These are phyloP conservation scores for Catostomus latipinnis DNA, from an alignment of 2,797 vertebrate species.

Conservation along the genomic window DNA sequence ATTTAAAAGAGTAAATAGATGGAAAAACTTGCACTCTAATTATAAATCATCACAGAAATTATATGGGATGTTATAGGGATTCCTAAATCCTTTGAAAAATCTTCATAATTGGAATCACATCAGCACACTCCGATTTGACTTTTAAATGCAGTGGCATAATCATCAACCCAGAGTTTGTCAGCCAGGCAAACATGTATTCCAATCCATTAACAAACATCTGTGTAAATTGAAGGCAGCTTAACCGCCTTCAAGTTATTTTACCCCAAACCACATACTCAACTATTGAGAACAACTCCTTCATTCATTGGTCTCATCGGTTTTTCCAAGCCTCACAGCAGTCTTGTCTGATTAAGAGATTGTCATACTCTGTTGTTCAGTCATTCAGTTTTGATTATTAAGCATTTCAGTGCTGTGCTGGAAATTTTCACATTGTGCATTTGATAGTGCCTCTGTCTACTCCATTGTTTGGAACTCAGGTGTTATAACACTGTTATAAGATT, in stretches of 20 bases:
- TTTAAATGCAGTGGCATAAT: neutral
- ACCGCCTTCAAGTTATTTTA: no score
- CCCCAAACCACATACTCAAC: neutral
- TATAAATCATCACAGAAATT: neutral
- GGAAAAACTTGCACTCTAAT: neutral
- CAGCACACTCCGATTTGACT: neutral
- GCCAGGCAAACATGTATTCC: neutral
- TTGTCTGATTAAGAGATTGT: constrained; percentile 8
- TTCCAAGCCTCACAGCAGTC: neutral
- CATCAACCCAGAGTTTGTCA: neutral
- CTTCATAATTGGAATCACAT: neutral
- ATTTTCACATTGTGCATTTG: neutral
- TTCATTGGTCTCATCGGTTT: neutral
- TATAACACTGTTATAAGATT: neutral
- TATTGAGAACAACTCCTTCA: neutral
- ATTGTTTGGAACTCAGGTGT: neutral
- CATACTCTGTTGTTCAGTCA: constrained; percentile 1
- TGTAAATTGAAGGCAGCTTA: neutral
- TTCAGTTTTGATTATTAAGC: neutral
- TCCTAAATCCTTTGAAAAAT: neutral
- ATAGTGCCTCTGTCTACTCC: neutral
- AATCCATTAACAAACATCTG: neutral
- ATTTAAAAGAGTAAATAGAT: neutral
- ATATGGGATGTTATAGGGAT: neutral
- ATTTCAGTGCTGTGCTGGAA: neutral